Evolutionary conservation across 2,113 vertebrate species (phyloP).

Genomic region (Chascanopsetta lugubris): DNA sequence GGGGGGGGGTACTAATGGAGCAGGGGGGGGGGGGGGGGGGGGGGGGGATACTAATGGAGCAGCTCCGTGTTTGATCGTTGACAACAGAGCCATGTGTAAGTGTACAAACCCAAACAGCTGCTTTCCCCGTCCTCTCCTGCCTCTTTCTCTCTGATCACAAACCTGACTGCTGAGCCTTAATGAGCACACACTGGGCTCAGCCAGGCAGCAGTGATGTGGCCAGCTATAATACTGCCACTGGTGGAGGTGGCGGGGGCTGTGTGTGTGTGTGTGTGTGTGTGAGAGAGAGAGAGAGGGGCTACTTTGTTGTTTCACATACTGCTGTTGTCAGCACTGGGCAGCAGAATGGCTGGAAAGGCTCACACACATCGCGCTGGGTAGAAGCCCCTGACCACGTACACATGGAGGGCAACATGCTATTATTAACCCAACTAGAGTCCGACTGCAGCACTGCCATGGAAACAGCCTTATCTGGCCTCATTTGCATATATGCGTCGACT

Average conservation of each 20-base stretch:
- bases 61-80: background rate
- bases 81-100: background rate
- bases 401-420: too few species aligned
- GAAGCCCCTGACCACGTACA: too few species aligned
- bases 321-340: conserved; percentile 23
- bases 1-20: background rate
- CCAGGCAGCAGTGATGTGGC: conserved; percentile 54
- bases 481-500: too few species aligned
- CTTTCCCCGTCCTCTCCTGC: conserved; percentile 15
- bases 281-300: conserved; percentile 41
- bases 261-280: conserved; percentile 3
- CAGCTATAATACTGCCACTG: conserved; percentile 20
- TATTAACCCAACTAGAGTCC: too few species aligned
- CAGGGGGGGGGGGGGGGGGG: background rate
- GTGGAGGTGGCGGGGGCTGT: conserved; percentile 5
- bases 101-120: conserved; percentile 32
- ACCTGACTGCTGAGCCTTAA: conserved; percentile 54
- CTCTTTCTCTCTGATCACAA: conserved; percentile 29
- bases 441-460: too few species aligned
- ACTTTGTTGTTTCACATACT: conserved; percentile 38
- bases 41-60: background rate
- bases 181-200: conserved; percentile 46
- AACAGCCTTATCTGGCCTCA: too few species aligned
- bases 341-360: background rate
- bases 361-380: background rate